Percentiles rank a stretch among this genome's conserved stretches.
Conservation (phyloP, 2,888 invertebrate species). For the Argyresthia albistria region DNA sequence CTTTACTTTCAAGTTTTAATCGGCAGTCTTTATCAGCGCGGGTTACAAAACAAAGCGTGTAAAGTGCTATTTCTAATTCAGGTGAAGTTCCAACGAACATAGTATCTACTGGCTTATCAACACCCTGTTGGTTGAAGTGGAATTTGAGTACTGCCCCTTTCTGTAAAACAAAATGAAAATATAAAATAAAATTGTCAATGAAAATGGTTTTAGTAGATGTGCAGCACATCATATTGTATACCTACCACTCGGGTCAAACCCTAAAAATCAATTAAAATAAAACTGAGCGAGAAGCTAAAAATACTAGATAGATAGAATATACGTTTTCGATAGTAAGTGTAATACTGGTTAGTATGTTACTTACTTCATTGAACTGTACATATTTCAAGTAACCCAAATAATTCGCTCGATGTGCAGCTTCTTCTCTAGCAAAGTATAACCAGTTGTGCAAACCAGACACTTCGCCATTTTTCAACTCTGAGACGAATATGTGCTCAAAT, state of each 20-base stretch:
- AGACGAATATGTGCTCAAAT: conserved; percentile 93
- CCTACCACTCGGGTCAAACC: no score
- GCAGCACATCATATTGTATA: no score
- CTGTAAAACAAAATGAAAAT: conserved; percentile 49
- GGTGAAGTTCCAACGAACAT: conserved; percentile 91
- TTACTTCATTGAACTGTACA: conserved; percentile 79
- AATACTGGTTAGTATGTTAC: conserved; percentile 21
- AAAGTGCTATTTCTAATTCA: conserved; percentile 91
- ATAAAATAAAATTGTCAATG: neutral
- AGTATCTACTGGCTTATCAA: conserved; percentile 83
- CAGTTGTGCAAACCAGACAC: conserved; percentile 93
- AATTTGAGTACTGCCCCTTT: conserved; percentile 83
- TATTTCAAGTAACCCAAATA: conserved; percentile 87
- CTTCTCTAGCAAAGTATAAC: conserved; percentile 87
- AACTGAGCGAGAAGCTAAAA: no score
- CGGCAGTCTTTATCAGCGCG: conserved; percentile 83
- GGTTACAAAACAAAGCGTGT: conserved; percentile 88
- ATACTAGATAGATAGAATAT: no score
- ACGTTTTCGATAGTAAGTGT: neutral
- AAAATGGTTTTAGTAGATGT: neutral
- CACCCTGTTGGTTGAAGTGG: conserved; percentile 79
- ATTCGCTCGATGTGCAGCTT: conserved; percentile 78
- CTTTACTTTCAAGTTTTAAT: conserved; percentile 79
- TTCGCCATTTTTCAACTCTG: conserved; percentile 85
- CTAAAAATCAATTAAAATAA: no score